Evolutionary conservation across 2,113 vertebrate genomes (phyloP).

Genomic region (Pseudolaguvia tuberculata): DNA sequence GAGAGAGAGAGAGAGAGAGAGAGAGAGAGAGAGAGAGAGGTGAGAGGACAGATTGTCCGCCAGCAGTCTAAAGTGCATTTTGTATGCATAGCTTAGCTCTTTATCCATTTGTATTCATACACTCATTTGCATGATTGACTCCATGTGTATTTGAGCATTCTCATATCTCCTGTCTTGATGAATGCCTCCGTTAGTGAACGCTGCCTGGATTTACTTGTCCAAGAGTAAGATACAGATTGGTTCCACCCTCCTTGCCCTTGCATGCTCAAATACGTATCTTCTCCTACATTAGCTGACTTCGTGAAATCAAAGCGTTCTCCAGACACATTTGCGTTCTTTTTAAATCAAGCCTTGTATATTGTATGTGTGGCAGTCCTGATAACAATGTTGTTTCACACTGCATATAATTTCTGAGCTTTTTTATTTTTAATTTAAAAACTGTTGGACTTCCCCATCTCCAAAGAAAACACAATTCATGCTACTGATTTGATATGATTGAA

Average conservation of each 20-base stretch:
- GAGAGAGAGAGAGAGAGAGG: neutral
- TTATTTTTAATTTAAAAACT: conserved; percentile 14
- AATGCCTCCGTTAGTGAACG: conserved; percentile 41
- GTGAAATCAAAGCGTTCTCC: neutral
- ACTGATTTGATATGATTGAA: neutral
- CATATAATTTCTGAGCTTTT: neutral
- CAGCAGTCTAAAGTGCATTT: conserved; percentile 48
- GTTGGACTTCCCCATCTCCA: neutral
- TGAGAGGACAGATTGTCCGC: conserved; percentile 37
- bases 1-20: conserved; percentile 4
- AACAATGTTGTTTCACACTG: neutral
- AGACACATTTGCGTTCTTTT: neutral
- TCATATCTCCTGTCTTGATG: conserved; percentile 46
- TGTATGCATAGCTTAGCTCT: conserved; percentile 51
- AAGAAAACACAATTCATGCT: conserved; percentile 4
- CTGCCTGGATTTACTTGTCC: conserved; percentile 42
- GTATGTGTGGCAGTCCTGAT: neutral
- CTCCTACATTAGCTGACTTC: neutral
- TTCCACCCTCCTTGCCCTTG: neutral
- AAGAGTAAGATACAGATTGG: conserved; percentile 21
- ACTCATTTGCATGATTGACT: conserved; percentile 52
- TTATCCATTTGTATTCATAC: conserved; percentile 51
- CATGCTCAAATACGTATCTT: neutral
- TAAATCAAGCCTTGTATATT: neutral
- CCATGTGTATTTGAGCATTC: conserved; percentile 50